Evolutionary conservation across 2,888 invertebrate genomes (phyloP).

Genomic region (Agonopterix subpropinquella): DNA sequence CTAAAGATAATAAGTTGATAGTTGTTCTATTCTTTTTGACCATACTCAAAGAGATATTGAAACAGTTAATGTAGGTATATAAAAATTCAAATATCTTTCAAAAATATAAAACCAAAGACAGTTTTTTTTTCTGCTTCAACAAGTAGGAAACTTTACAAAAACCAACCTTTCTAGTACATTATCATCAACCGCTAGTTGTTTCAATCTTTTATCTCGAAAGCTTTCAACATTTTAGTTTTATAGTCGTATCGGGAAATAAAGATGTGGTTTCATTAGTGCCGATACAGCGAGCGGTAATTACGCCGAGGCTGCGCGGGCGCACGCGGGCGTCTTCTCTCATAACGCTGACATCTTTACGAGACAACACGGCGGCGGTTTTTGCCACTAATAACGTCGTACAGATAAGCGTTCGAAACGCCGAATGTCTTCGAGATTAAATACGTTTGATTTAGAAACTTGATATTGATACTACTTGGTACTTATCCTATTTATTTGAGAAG

Average conservation of each 20-base stretch:
- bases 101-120: too few species aligned
- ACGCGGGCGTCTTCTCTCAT: constrained; percentile 29
- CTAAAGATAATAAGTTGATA: too few species aligned
- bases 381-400: constrained; percentile 10
- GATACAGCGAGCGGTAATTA: constrained; percentile 46
- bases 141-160: too few species aligned
- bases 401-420: constrained; percentile 4
- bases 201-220: constrained; percentile 31
- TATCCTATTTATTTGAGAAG: too few species aligned
- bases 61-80: too few species aligned
- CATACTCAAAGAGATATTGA: too few species aligned
- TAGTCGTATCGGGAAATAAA: constrained; percentile 43
- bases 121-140: too few species aligned
- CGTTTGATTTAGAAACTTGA: too few species aligned
- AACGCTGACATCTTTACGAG: constrained; percentile 36
- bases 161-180: too few species aligned
- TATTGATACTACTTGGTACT: too few species aligned
- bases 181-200: neutral
- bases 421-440: neutral
- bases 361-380: constrained; percentile 16
- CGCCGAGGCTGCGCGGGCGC: constrained; percentile 11
- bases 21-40: too few species aligned
- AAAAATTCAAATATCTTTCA: too few species aligned
- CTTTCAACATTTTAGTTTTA: constrained; percentile 51
- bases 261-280: constrained; percentile 55